phyloP scores from a whole-genome alignment of 2,888 invertebrate genomes.

The Patella depressa region DNA sequence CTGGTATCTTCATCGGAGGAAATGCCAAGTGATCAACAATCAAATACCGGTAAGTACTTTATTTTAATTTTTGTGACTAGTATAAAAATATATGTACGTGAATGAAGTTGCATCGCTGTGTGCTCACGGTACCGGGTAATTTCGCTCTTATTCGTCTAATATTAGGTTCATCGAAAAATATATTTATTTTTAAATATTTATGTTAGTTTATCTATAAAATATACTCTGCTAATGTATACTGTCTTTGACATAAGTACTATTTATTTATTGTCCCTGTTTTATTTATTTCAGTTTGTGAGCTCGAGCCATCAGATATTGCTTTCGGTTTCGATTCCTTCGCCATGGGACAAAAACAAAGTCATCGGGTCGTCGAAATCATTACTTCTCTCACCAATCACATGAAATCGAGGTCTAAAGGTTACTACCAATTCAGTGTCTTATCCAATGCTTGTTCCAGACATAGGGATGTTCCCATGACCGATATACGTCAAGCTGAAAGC shows the following conservation, averaged over 20 bases:
- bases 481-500: background rate
- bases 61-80: too few relatives aligned
- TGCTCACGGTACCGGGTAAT: too few relatives aligned
- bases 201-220: too few relatives aligned
- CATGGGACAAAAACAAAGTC: conserved; percentile 30
- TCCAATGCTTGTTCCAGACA: conserved; percentile 6
- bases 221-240: too few relatives aligned
- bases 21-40: conserved; percentile 31
- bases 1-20: conserved; percentile 30
- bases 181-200: too few relatives aligned
- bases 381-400: background rate
- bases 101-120: too few relatives aligned
- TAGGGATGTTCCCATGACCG: background rate
- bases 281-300: conserved; percentile 36
- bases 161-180: too few relatives aligned
- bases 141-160: too few relatives aligned
- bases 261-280: background rate
- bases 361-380: background rate
- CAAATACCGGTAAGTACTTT: too few relatives aligned
- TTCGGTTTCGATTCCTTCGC: conserved; percentile 47
- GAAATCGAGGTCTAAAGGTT: background rate
- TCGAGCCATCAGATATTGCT: conserved; percentile 41
- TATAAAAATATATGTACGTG: too few relatives aligned
- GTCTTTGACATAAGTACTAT: too few relatives aligned
- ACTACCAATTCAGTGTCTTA: background rate